Conservation (phyloP, 2,113 vertebrate species). For the Nymphicus hollandicus region DNA sequence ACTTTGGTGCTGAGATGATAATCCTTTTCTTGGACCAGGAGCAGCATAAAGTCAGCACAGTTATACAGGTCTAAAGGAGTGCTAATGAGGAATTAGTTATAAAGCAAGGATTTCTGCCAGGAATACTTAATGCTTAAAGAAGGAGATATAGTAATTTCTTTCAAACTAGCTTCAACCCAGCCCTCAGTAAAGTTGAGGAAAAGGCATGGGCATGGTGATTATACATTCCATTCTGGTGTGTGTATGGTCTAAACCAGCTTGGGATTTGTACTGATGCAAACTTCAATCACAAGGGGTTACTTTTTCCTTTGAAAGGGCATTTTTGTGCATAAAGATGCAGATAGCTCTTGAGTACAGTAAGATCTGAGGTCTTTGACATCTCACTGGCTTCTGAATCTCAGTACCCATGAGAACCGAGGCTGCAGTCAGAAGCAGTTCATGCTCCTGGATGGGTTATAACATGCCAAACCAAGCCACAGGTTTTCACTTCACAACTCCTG, state of each 20-base stretch:
- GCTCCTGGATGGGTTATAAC: conserved; percentile 41
- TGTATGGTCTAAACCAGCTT: neutral
- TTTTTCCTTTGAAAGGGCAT: neutral
- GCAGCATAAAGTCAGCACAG: neutral
- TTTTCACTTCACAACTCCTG: neutral
- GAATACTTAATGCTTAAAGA: conserved; percentile 11
- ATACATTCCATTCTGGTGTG: conserved; percentile 15
- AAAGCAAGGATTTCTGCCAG: conserved; percentile 18
- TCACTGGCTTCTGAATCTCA: neutral
- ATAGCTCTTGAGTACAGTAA: neutral
- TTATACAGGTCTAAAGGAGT: conserved; percentile 1
- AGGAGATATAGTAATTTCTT: conserved; percentile 1
- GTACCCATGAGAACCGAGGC: neutral
- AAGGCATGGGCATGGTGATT: neutral
- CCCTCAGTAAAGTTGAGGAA: neutral
- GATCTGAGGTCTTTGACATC: neutral
- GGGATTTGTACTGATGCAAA: conserved; percentile 7
- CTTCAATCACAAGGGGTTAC: neutral
- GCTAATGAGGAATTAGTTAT: conserved; percentile 41
- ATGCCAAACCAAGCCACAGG: neutral
- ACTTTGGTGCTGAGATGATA: conserved; percentile 19
- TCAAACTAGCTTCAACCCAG: conserved; percentile 9
- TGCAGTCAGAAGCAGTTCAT: neutral
- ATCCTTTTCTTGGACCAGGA: conserved; percentile 43
- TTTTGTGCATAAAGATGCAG: neutral